Conservation (phyloP, 2,797 vertebrate genomes). For the Falco berigora region DNA sequence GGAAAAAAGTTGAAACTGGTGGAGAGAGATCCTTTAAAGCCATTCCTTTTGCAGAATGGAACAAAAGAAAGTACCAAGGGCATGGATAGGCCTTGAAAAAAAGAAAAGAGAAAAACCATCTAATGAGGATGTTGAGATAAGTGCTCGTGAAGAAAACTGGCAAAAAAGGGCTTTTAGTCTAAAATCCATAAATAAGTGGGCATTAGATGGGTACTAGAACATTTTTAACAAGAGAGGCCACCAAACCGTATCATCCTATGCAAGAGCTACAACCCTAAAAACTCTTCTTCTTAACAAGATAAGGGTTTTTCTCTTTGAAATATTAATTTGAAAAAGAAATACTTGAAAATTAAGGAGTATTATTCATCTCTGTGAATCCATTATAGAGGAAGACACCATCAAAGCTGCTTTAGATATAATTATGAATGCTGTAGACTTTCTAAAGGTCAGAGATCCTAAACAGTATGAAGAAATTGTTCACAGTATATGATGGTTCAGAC, state of each 20-base stretch:
- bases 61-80: slow-evolving; percentile 80
- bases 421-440: slow-evolving; percentile 58
- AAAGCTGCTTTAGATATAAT: slow-evolving; percentile 70
- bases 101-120: slow-evolving; percentile 80
- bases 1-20: slow-evolving; percentile 75
- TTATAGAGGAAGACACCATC: slow-evolving; percentile 59
- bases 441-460: slow-evolving; percentile 55
- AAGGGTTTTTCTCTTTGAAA: slow-evolving; percentile 70
- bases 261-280: slow-evolving; percentile 65
- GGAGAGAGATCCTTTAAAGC: slow-evolving; percentile 80
- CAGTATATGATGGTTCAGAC: slow-evolving; percentile 3
- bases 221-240: slow-evolving; percentile 78
- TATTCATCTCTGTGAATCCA: slow-evolving; percentile 74
- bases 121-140: slow-evolving; percentile 83
- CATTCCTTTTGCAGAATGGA: slow-evolving; percentile 78
- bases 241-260: slow-evolving; percentile 70
- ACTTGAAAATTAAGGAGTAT: slow-evolving; percentile 78
- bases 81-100: slow-evolving; percentile 74
- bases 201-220: slow-evolving; percentile 78
- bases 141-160: slow-evolving; percentile 81
- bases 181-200: slow-evolving; percentile 80
- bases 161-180: slow-evolving; percentile 82
- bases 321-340: slow-evolving; percentile 76
- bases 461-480: slow-evolving; percentile 49
- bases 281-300: slow-evolving; percentile 67